These are phyloP conservation scores for Mormyrops attenuatus DNA, from an alignment of 2,797 vertebrate genomes.

Conservation along the genomic window DNA sequence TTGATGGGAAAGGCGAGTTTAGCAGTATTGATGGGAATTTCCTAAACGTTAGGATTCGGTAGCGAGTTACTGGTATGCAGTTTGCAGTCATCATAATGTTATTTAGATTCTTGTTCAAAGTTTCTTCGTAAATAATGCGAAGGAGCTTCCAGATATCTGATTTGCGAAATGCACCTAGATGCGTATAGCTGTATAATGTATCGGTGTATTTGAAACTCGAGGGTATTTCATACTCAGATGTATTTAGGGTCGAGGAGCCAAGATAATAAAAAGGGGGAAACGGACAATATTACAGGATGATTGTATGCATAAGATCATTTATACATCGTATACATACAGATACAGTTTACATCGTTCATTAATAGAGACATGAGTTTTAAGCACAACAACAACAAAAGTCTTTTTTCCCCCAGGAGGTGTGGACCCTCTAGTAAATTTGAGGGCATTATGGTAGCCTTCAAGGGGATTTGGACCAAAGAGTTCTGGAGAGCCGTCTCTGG, in stretches of 20 bases:
- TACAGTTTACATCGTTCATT: not conserved
- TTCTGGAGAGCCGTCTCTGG: constrained; percentile 90
- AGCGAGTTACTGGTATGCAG: not conserved
- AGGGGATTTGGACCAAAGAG: constrained; percentile 89
- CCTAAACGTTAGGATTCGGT: not conserved
- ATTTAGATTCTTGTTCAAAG: not conserved
- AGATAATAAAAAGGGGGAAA: not conserved
- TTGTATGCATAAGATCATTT: not conserved
- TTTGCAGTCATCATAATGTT: not conserved
- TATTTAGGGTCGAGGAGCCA: not conserved
- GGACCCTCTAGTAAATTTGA: constrained; percentile 66
- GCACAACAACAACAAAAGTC: constrained; percentile 12
- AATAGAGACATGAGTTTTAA: not conserved
- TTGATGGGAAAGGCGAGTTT: not conserved
- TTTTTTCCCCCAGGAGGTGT: constrained; percentile 68
- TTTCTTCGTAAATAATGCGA: not conserved
- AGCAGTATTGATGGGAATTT: not conserved
- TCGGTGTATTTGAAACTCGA: not conserved
- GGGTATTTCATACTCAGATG: not conserved
- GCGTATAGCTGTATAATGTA: not conserved
- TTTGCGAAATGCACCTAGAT: not conserved
- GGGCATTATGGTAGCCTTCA: constrained; percentile 83
- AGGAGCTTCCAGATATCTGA: not conserved
- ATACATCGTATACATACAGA: not conserved
- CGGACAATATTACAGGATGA: not conserved